phyloP scores from a whole-genome alignment of 2,113 vertebrate species.

The Heliornis fulica region DNA sequence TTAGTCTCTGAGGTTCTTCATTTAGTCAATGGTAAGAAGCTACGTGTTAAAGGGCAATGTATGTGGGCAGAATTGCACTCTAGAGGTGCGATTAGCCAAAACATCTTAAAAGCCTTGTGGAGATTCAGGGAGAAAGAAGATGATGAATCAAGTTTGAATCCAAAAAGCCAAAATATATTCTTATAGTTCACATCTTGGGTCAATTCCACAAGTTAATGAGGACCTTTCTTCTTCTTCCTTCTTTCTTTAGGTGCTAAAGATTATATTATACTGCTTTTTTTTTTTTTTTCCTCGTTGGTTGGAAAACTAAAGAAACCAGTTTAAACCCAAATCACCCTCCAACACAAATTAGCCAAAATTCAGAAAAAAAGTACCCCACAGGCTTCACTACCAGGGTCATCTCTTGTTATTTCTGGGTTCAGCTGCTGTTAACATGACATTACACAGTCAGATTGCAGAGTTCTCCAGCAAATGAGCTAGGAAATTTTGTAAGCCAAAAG shows the following conservation, averaged over 20 bases:
- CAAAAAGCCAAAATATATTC: background rate
- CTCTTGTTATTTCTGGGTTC: background rate
- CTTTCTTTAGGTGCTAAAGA: background rate
- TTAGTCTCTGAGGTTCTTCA: background rate
- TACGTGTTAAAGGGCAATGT: background rate
- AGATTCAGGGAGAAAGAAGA: background rate
- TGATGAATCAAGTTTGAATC: background rate
- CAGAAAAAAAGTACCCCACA: background rate
- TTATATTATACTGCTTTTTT: background rate
- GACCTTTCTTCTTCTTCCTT: background rate
- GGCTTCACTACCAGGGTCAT: background rate
- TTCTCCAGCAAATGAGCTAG: background rate
- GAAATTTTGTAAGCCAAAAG: background rate
- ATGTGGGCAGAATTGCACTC: background rate
- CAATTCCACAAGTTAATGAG: background rate
- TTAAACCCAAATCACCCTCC: background rate
- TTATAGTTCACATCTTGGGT: background rate
- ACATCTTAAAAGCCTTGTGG: background rate
- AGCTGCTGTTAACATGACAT: background rate
- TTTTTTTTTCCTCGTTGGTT: rapidly evolving
- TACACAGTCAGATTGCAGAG: background rate
- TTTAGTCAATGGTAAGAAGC: background rate
- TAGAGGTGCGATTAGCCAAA: background rate
- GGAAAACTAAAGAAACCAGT: background rate
- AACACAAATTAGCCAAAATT: background rate